phyloP scores from a whole-genome alignment of 1,140 invertebrate species.

The Zaprionus africanus region DNA sequence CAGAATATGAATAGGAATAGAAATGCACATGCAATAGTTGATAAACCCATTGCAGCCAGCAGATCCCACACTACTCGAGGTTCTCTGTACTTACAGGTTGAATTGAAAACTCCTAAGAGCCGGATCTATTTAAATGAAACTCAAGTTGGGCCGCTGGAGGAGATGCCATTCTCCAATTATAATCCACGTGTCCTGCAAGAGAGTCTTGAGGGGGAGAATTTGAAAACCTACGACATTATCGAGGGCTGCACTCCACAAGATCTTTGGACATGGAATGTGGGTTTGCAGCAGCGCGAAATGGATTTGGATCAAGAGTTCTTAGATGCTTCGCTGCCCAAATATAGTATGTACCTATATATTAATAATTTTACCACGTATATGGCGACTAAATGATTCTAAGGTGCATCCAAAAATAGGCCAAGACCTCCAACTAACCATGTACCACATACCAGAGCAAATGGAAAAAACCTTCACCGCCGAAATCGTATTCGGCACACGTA shows the following conservation, averaged over 20 bases:
- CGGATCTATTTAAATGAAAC: constrained; percentile 77
- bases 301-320: constrained; percentile 68
- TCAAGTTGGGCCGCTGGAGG: constrained; percentile 66
- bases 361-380: too few species aligned
- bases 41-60: background rate
- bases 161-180: constrained; percentile 66
- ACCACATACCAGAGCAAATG: constrained; percentile 73
- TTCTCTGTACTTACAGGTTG: constrained; percentile 50
- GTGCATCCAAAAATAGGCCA: constrained; percentile 48
- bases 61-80: background rate
- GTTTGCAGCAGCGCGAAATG: constrained; percentile 62
- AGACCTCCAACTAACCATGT: constrained; percentile 64
- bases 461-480: constrained; percentile 72
- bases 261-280: constrained; percentile 79
- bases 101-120: constrained; percentile 77
- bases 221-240: constrained; percentile 70
- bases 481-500: constrained; percentile 72
- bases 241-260: constrained; percentile 65
- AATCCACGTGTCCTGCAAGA: constrained; percentile 76
- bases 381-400: constrained; percentile 25
- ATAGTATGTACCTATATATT: constrained; percentile 49
- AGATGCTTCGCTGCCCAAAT: constrained; percentile 61
- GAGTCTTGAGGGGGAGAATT: constrained; percentile 63
- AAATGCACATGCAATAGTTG: background rate
- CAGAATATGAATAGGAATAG: background rate